Evolutionary conservation across 53 echinoderm and acorn worm species (phyloP).

Genomic region (Stichopus horrens): DNA sequence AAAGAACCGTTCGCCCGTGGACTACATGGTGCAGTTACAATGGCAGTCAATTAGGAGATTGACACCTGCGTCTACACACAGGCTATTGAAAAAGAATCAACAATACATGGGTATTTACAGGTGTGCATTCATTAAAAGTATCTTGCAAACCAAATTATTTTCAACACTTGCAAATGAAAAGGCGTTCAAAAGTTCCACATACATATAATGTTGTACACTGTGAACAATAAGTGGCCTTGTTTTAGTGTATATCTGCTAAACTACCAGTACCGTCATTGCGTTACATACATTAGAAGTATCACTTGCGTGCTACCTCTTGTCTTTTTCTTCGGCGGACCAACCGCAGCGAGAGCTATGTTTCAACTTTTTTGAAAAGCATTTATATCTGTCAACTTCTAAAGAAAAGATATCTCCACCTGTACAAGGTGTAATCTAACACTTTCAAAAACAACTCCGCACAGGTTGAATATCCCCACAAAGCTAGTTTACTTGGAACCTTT

Average conservation of each 20-base stretch:
- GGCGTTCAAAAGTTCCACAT: too few relatives aligned
- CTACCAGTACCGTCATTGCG: neutral
- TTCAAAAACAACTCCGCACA: neutral
- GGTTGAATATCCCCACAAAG: conserved; percentile 12
- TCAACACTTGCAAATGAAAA: too few relatives aligned
- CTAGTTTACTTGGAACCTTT: conserved; percentile 26
- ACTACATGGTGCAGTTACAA: too few relatives aligned
- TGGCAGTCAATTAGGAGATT: too few relatives aligned
- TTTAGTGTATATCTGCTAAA: conserved; percentile 20
- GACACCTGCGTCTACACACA: too few relatives aligned
- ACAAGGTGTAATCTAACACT: conserved; percentile 30
- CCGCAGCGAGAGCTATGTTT: conserved; percentile 11
- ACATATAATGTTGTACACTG: neutral
- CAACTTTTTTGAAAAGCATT: neutral
- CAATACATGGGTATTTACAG: too few relatives aligned
- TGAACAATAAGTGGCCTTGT: conserved; percentile 8
- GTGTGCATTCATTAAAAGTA: too few relatives aligned
- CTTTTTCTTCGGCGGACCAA: neutral
- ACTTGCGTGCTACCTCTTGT: conserved; percentile 20
- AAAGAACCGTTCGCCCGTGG: too few relatives aligned
- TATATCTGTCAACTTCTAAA: neutral
- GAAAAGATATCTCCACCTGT: conserved; percentile 11
- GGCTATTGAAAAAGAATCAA: too few relatives aligned
- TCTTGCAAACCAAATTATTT: too few relatives aligned
- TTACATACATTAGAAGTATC: conserved; percentile 23